Evolutionary conservation across 2,888 invertebrate genomes (phyloP), one percentile per base, ranked within the genome.

Genomic region (Rhabditoides inermis): DNA sequence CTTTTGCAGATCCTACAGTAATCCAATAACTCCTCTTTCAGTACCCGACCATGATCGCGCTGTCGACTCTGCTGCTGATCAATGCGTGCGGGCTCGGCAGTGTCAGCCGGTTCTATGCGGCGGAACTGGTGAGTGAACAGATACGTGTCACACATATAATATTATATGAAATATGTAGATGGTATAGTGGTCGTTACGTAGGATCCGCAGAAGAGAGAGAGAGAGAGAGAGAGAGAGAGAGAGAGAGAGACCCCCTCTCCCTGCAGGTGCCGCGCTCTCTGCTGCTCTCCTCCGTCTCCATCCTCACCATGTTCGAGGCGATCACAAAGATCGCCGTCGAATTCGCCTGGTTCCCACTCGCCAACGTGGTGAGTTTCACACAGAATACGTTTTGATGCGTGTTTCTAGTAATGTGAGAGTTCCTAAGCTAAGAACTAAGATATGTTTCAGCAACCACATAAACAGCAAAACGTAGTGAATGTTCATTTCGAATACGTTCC

Each of bases 71-170:
- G 3, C 51, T 63, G 2, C 55, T 63, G 7, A 51, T 63, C 39
- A 57, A 53, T 22, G 60, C 63, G 12, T 58, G 54, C 20, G 63
- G 63, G 5, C 51, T 63, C 28, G 63, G 63, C 25, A 60, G 60
- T 12, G 55, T 62, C 7, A 57, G 60, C 10, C 59, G 62, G 2
- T 62, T 62, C 56, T 62, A 62, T 48, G 53, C 58, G 4, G 59
- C 60, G 2, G 62, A 60, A 44, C 27, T n/a, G n/a, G n/a, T n/a
- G n/a, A n/a, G n/a, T n/a, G n/a, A n/a, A n/a, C n/a, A n/a, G n/a
- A n/a, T n/a, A n/a, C n/a, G n/a, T n/a, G n/a, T n/a, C n/a, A n/a
- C n/a, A n/a, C n/a, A n/a, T n/a, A n/a, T n/a, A n/a, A n/a, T n/a
- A n/a, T n/a, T n/a, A n/a, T n/a, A n/a, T n/a, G n/a, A n/a, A n/a